Conservation (phyloP, 2,113 vertebrate genomes). For the Chauna torquata region DNA sequence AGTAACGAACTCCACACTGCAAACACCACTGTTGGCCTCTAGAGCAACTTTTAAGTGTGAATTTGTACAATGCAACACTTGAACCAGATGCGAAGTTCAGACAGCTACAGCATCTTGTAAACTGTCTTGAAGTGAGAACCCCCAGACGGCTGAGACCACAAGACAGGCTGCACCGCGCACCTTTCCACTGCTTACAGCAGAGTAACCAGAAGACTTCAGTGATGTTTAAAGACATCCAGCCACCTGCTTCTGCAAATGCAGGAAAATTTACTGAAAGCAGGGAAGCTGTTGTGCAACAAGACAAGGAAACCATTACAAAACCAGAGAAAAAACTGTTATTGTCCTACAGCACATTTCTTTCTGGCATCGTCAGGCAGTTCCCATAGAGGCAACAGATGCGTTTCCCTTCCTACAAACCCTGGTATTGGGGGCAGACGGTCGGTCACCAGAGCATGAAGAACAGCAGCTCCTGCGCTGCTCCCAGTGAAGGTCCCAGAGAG, state of each 20-base stretch:
- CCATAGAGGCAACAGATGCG: background rate
- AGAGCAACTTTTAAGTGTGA: background rate
- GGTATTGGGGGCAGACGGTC: background rate
- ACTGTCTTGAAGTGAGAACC: background rate
- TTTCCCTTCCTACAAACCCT: background rate
- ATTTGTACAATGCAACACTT: background rate
- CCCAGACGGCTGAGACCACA: fast-evolving
- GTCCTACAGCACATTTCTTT: background rate
- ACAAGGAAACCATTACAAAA: background rate
- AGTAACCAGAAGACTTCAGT: fast-evolving
- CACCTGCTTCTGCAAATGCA: background rate
- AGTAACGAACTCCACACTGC: background rate
- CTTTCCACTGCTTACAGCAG: background rate
- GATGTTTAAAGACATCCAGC: background rate
- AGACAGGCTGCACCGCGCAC: background rate
- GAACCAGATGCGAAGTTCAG: background rate
- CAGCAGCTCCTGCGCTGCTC: background rate
- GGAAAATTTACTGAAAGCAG: background rate
- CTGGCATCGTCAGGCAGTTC: background rate
- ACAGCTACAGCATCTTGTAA: background rate
- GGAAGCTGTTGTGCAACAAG: background rate
- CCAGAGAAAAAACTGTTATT: background rate
- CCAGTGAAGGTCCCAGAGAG: too few relatives aligned
- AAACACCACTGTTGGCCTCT: background rate
- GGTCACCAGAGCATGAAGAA: background rate